Base-by-base conservation (phyloP, 2,888 invertebrate species). In the Sphaerophoria rueppellii region DNA sequence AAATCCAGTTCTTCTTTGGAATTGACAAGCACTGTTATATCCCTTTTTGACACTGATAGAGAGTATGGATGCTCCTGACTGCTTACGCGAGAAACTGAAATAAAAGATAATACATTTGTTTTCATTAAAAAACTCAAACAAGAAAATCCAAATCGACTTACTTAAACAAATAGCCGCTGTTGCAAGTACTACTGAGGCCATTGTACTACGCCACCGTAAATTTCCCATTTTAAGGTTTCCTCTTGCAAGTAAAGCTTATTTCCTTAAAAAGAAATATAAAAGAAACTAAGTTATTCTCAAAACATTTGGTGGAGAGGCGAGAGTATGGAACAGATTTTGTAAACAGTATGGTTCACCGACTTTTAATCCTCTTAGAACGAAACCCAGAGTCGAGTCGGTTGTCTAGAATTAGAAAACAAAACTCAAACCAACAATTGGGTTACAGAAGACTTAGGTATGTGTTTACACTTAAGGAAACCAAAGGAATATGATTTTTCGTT, bases 11-110 rank as follows among this genome's bases (percentile, higher is more conserved):
- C 91, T 83, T 92, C 91, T 12, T 93, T 93, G 86, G 93, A 91
- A 86, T 94, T 93, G 43, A 95, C 92, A 46, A 94, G 90, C 43
- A 95, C 90, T 81, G 92, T 93, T 78, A 95, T 89, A 90, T 95
- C 95, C 87, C 94, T 93, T 55, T 91, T 89, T 60, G 94, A 93
- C 63, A 95, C 90, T 81, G 92, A 93, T 87, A 95, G 89, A 87
- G 91, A 92, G 35, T 92, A 91, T 87, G 90, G 87, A 91, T 88
- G 92, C 90, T 90, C 92, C 90, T 90, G 90, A 55, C 80, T 71
- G 35, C 54, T 74, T 0, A 77, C 78, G 50, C 67, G 60, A 14
- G 80, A 77, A 58, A 82, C 87, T 87, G 57, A 32, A 78, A 77
- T 58, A 14, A 61, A 12, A 35, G 5, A 4, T 2, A 4, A 58